phyloP scores from a whole-genome alignment of 2,888 invertebrate genomes.

The Agonopterix alstromeriana region DNA sequence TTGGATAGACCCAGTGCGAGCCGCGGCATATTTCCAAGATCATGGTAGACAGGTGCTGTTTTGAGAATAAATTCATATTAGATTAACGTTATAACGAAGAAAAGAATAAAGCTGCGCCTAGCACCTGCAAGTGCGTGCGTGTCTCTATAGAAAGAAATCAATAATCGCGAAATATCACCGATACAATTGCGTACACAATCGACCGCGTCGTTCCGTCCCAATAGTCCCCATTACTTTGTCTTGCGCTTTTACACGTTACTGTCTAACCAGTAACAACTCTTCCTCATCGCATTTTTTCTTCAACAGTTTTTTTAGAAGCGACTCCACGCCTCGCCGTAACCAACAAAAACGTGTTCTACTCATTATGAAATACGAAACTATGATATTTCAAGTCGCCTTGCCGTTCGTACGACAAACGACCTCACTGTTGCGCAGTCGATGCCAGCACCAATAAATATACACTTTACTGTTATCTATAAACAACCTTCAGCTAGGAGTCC shows the following conservation, averaged over 20 bases:
- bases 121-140: too few relatives aligned
- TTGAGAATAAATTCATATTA: too few relatives aligned
- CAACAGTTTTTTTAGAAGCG: conserved; percentile 16
- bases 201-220: conserved; percentile 60
- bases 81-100: too few relatives aligned
- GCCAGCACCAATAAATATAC: conserved; percentile 59
- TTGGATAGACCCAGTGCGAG: too few relatives aligned
- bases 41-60: too few relatives aligned
- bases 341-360: conserved; percentile 63
- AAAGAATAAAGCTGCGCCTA: too few relatives aligned
- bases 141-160: too few relatives aligned
- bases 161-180: neutral
- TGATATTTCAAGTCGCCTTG: conserved; percentile 59
- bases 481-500: conserved; percentile 56
- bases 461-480: conserved; percentile 70
- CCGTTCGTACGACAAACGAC: conserved; percentile 40
- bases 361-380: conserved; percentile 73
- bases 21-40: too few relatives aligned
- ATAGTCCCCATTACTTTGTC: conserved; percentile 45
- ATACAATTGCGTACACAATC: conserved; percentile 31
- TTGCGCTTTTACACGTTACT: conserved; percentile 22
- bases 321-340: conserved; percentile 45
- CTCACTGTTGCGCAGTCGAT: conserved; percentile 53
- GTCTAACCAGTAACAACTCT: conserved; percentile 13
- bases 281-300: conserved; percentile 9